Evolutionary conservation across 2,888 invertebrate species (phyloP), one percentile per base, ranked within the genome.

Genomic region (Drymonia ruficornis): DNA sequence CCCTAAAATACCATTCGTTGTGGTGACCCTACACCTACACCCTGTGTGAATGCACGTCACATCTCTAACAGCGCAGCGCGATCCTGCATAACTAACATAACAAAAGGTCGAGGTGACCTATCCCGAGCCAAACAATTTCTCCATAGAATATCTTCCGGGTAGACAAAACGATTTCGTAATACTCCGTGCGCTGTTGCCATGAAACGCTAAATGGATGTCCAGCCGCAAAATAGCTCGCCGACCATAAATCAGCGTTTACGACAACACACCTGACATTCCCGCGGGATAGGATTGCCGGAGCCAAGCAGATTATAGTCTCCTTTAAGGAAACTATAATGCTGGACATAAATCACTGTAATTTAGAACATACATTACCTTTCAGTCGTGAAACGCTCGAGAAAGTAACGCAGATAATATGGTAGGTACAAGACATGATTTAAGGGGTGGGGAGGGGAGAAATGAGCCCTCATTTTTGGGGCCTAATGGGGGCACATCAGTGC

Each of bases 181-280:
- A 36, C 56, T 28, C 50, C 40, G 61, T 54, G 38, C 55, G 61
- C 63, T 67, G 52, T 16, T 50, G 64, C 63, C 68, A 81, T 78
- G 78, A 79, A 74, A 78, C 74, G 76, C 72, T 64, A 76, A 81
- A 81, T 81, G 75, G 72, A 70, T 74, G 77, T 75, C 72, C 72
- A 68, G 72, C 65, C 80, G 70, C 75, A 78, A 78, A 81, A 80
- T 74, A 70, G 72, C 67, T 69, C 50, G 51, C 61, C 61, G 56
- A 59, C 72, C 61, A 78, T 87, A 86, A 83, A 84, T 86, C 83
- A 81, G 65, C 69, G 74, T 86, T 87, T 86, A 88, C 78, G 82
- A 81, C 68, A 61, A 67, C 63, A 66, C 61, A 64, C 56, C 49
- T 65, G 64, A 63, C 70, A 68, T 66, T 78, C 75, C 73, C 68